A percentile compares a stretch with the other conserved stretches of the same genome.
phyloP scores from a whole-genome alignment of 2,888 invertebrate species.

The Spilosoma lubricipeda region DNA sequence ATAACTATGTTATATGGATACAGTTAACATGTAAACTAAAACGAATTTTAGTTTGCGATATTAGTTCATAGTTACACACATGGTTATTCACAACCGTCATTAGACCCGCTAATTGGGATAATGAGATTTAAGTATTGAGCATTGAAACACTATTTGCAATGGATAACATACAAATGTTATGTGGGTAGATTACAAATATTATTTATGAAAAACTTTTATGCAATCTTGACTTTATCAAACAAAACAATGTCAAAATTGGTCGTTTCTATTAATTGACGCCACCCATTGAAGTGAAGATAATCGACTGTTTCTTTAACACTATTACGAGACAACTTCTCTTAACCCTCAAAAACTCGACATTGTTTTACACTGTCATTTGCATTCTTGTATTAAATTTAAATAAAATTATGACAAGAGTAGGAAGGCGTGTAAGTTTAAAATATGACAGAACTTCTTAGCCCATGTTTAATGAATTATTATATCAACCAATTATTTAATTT shows the following conservation, averaged over 20 bases:
- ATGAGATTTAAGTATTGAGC: conserved; percentile 40
- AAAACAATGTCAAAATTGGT: conserved; percentile 73
- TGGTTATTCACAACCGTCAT: conserved; percentile 58
- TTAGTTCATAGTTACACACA: conserved; percentile 19
- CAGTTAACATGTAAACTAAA: neutral
- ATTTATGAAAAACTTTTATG: conserved; percentile 36
- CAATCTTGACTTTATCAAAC: conserved; percentile 53
- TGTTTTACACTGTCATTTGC: neutral
- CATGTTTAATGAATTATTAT: neutral
- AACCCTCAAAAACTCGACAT: conserved; percentile 17
- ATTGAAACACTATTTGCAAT: conserved; percentile 27
- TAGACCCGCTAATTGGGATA: conserved; percentile 36
- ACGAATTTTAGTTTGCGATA: neutral
- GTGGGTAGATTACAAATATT: conserved; percentile 31
- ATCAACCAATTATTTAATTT: neutral
- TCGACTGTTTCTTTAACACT: conserved; percentile 23
- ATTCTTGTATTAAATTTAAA: neutral
- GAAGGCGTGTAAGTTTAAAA: too few relatives aligned
- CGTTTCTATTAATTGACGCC: conserved; percentile 66
- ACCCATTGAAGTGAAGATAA: conserved; percentile 36
- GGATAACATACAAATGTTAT: conserved; percentile 35
- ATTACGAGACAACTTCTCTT: conserved; percentile 37
- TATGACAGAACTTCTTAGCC: neutral
- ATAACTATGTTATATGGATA: neutral
- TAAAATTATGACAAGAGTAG: too few relatives aligned